Conservation (phyloP, 2,888 invertebrate species). For the Eupithecia inturbata region DNA sequence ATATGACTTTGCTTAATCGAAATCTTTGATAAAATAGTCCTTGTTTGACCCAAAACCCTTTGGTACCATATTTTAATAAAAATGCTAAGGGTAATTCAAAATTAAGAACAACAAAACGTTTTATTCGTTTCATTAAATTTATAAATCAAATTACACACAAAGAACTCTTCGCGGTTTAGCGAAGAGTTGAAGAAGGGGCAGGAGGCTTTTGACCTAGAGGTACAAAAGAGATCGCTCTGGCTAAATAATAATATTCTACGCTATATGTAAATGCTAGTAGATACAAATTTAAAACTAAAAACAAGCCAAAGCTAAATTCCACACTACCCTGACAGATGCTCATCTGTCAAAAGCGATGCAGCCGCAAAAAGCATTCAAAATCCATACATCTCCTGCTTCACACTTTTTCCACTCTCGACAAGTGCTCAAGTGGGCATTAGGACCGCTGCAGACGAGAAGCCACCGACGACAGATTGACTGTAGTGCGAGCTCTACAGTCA, state of each 20-base stretch:
- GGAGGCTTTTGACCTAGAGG: background rate
- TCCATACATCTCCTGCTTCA: slow-evolving; percentile 41
- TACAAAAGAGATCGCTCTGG: background rate
- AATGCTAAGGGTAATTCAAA: background rate
- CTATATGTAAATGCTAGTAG: background rate
- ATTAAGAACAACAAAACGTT: background rate
- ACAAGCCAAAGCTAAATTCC: background rate
- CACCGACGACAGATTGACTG: slow-evolving; percentile 63
- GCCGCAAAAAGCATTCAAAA: slow-evolving; percentile 33
- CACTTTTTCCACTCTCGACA: slow-evolving; percentile 44
- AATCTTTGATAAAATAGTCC: background rate
- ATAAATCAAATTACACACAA: background rate
- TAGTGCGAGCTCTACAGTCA: slow-evolving; percentile 14
- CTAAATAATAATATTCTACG: background rate
- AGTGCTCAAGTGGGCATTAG: slow-evolving; percentile 47
- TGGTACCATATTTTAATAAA: too few species aligned
- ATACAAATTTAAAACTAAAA: background rate
- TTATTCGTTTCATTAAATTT: background rate
- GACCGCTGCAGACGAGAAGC: slow-evolving; percentile 47
- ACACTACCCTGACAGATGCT: slow-evolving; percentile 10
- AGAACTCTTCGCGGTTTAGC: too few species aligned
- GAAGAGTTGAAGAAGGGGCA: background rate
- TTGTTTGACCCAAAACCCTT: background rate
- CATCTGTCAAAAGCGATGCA: slow-evolving; percentile 46
- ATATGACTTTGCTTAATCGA: background rate